Evolutionary conservation across 2,797 vertebrate species (phyloP), one percentile per base, ranked within the genome.

Genomic region (Pseudomugil gertrudae): DNA sequence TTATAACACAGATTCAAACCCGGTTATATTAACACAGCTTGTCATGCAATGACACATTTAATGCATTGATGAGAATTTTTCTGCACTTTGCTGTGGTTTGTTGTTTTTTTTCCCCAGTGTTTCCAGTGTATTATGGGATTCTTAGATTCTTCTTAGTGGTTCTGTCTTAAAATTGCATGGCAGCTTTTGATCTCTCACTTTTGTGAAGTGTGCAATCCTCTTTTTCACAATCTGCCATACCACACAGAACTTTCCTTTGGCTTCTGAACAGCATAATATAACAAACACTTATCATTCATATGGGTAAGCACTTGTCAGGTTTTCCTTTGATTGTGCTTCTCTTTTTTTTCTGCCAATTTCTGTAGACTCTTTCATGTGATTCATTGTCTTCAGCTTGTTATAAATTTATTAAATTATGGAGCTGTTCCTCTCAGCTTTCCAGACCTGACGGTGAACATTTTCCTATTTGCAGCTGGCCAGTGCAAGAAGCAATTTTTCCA

Each of bases 51-150:
- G 78, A 85, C 72, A 75, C 30, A 2, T 76, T 80, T 55, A 84
- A 79, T 79, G 24, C 56, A 19, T 2, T 74, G 74, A 69, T 52
- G 74, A 53, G 75, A 59, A 56, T 30, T 79, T 67, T 67, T 52
- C 43, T 62, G 57, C 72, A 59, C 85, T 90, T 84, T 78, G 63
- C 76, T 80, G 84, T 79, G 81, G 80, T 80, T 79, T 79, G 59
- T 19, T 6, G n/a, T n/a, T n/a, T n/a, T n/a, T n/a, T 52, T 69
- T 80, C 61, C 63, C 33, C 35, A 66, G 50, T 53, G 67, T 76
- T 76, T 55, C 66, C n/a, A n/a, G n/a, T n/a, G n/a, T n/a, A 47
- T 65, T 77, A 74, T 77, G 76, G 80, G 68, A 68, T 79, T 78
- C 63, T 84, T 60, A 47, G 62, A 58, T 68, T 81, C 69, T 69